phyloP scores from a whole-genome alignment of 1,140 invertebrate species.

The Temnothorax curvispinosus region DNA sequence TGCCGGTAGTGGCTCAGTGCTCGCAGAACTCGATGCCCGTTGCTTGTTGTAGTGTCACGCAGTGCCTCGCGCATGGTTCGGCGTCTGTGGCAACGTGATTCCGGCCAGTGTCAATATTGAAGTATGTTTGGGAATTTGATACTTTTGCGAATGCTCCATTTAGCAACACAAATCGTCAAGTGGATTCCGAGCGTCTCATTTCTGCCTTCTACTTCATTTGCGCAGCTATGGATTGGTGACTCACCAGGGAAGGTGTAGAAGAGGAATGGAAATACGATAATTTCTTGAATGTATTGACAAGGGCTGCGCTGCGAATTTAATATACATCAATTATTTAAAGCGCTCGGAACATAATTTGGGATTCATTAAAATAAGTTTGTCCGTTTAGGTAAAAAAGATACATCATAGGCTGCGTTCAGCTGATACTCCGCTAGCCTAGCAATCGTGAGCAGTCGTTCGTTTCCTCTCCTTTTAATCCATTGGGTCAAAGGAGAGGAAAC shows the following conservation, averaged over 20 bases:
- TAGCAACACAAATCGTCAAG: not conserved
- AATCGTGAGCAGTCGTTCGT: too few relatives aligned
- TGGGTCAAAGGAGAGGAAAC: too few relatives aligned
- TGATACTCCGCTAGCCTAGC: too few relatives aligned
- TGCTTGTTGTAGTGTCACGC: not conserved
- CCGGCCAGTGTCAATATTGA: not conserved
- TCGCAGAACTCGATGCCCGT: slow-evolving; percentile 11
- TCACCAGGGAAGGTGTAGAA: not conserved
- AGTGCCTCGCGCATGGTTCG: not conserved
- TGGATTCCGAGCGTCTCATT: not conserved
- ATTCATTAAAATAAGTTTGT: not conserved
- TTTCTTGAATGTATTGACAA: not conserved
- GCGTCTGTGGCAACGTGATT: not conserved
- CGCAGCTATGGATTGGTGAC: not conserved
- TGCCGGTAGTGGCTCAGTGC: slow-evolving; percentile 2
- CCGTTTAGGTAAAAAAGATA: not conserved
- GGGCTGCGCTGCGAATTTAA: not conserved
- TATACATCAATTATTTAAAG: not conserved
- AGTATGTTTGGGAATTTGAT: not conserved
- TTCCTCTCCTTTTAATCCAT: too few relatives aligned
- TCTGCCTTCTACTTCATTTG: not conserved
- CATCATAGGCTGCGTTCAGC: too few relatives aligned
- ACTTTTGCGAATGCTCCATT: not conserved
- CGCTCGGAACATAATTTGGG: not conserved
- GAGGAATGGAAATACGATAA: not conserved